Conservation (phyloP, 30 jellyfish, hydroid and myxozoan species). For the Aurelia coerulea region DNA sequence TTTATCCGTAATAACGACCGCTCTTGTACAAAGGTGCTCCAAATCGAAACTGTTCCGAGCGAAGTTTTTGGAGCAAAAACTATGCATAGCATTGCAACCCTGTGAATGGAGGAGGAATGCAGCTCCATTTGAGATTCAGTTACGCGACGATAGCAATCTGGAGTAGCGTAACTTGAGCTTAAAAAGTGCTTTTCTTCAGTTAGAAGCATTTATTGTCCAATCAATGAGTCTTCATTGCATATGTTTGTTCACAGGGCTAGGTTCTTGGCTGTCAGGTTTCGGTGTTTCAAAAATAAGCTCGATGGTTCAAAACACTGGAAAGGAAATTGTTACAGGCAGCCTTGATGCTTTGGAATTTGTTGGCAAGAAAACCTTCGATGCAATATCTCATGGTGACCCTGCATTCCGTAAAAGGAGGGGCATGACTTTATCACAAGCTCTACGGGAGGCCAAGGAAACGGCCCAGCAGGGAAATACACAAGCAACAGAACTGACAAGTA, state of each 20-base stretch:
- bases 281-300: constrained; percentile 58
- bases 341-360: constrained; percentile 94
- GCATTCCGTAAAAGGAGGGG: constrained; percentile 75
- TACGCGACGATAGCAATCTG: no score
- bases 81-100: no score
- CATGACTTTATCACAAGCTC: constrained; percentile 71
- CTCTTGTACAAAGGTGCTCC: no score
- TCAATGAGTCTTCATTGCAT: no score
- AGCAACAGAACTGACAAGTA: background rate
- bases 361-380: constrained; percentile 94
- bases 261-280: constrained; percentile 90
- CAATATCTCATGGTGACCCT: constrained; percentile 94
- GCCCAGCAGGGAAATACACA: constrained; percentile 37
- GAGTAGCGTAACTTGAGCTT: no score
- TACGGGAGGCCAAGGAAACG: constrained; percentile 83
- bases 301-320: constrained; percentile 86
- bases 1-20: no score
- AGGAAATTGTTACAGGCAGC: constrained; percentile 87
- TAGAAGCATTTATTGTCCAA: no score
- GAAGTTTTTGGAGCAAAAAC: no score
- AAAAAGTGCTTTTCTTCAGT: no score
- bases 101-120: no score
- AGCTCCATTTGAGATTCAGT: no score
- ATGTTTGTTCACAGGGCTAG: constrained; percentile 48
- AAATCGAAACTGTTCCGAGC: no score